phyloP scores from a whole-genome alignment of 35 echinoderm and acorn worm genomes.

The Chiridota heheva region DNA sequence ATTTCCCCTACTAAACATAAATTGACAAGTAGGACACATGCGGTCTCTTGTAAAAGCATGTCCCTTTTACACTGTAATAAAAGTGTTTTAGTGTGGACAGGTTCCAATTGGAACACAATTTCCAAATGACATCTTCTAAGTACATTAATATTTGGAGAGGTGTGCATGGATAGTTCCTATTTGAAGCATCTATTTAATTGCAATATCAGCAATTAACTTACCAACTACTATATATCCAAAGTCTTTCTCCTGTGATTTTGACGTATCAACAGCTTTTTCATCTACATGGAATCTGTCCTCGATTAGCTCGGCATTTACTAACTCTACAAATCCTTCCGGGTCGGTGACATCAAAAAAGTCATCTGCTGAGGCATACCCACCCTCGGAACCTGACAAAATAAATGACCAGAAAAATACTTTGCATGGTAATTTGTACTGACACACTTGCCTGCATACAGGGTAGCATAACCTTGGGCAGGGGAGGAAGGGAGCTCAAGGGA shows the following conservation, averaged over 20 bases:
- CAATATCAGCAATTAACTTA: no score
- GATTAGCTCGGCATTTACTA: conserved; percentile 28
- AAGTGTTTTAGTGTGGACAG: no score
- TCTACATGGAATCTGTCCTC: conserved; percentile 47
- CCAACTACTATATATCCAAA: conserved; percentile 76
- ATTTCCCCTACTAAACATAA: no score
- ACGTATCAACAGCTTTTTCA: conserved; percentile 52
- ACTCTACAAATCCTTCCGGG: conserved; percentile 29
- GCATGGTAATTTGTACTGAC: neutral
- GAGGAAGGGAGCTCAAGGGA: neutral
- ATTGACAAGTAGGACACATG: no score
- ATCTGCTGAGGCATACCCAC: conserved; percentile 69
- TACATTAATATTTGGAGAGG: no score
- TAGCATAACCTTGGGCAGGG: neutral
- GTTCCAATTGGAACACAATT: no score
- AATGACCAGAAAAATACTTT: neutral
- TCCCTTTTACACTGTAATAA: no score
- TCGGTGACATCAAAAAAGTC: conserved; percentile 72
- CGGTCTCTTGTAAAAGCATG: no score
- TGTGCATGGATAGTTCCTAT: no score
- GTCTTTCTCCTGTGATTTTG: conserved; percentile 15
- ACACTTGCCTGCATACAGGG: neutral
- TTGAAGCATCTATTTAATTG: no score
- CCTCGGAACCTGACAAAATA: neutral
- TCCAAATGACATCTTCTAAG: no score